Base-by-base conservation (phyloP, 2,797 vertebrate species). In the Spatula clypeata region DNA sequence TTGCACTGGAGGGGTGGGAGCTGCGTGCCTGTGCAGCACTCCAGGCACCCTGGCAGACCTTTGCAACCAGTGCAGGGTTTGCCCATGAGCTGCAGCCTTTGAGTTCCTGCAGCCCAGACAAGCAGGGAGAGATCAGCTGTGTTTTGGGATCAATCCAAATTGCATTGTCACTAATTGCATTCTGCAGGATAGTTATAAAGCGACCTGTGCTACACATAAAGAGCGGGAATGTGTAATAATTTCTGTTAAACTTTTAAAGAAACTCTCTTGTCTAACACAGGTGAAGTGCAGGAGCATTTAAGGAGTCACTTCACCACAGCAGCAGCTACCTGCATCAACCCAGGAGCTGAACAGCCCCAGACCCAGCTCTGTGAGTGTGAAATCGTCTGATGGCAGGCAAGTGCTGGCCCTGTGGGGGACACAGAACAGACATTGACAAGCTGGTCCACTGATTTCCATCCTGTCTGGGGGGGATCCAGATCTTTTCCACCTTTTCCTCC, bases 361-460 rank as follows among this genome's bases (percentile, higher is more conserved):
- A 29, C 3, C 13, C 70, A 67, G 0, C 5, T 14, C n/a, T 64
- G 7, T 11, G 15, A 29, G 18, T 2, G 0, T n/a, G 29, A 36
- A 73, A 4, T 18, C 36, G 13, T 62, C 64, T 76, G 26, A 42
- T 15, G 45, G 42, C 58, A 62, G 55, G 21, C 34, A 72, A 29
- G 65, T 81, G 19, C 32, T 84, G 65, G 12, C 9, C 44, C 42
- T 32, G 13, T 21, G 6, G 3, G 18, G 13, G 1, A 10, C 34
- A 34, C 3, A 1, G 55, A 71, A 32, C 87, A 90, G 69, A 49
- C n/a, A 29, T 31, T 45, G 49, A 34, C n/a, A 51, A 17, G 58
- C 62, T 18, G 38, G 5, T 53, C 19, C 13, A 13, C 0, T 1
- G 7, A 70, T 76, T 89, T 87, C 14, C 73, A 3, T 79, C 44